Base-by-base conservation (phyloP, 2,888 invertebrate species). In the Platycnemis pennipes region DNA sequence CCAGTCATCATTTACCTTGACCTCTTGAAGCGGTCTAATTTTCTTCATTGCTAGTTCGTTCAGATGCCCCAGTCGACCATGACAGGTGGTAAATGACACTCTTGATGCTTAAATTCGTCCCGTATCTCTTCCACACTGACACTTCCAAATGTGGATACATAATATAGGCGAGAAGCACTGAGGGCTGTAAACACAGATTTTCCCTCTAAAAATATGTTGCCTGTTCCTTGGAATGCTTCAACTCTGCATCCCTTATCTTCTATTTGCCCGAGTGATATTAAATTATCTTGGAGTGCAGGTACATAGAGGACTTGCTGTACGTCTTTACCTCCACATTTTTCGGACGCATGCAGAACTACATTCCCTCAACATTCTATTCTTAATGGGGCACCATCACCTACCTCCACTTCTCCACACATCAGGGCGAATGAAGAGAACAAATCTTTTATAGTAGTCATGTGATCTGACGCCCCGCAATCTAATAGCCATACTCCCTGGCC, bases 1-100 rank as follows among this genome's bases (percentile, higher is more conserved):
- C 56, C 31, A 87, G 56, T 56, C 19, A 56, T 56, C 56, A 19
- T n/a, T 45, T 22, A 56, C 22, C 2, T 13, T 56, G 22, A 56
- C 2, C 56, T 56, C 56, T 56, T 13, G 56, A 56, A 22, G 19
- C 11, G 56, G 56, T 56, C 56, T 22, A 8, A 87, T 87, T 46
- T 87, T 87, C 45, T 87, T 87, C n/a, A 88, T 37, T 49, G 94
- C 26, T 45, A 88, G 63, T 49, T 46, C 53, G 56, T 94, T 22
- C 63, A 88, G 56, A n/a, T 94, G 94, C 7, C 88, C 63, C 37
- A 94, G 56, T 85, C 94, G 13, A 63, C 94, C 44, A 86, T 94
- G 94, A 86, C 94, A 94, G n/a, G 49, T 94, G 4, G 45, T 49
- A 86, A 94, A 63, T 3, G 88, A 13, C 88, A 13, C 86, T 49